phyloP scores from a whole-genome alignment of 2,888 invertebrate species.

The Elegia similella region DNA sequence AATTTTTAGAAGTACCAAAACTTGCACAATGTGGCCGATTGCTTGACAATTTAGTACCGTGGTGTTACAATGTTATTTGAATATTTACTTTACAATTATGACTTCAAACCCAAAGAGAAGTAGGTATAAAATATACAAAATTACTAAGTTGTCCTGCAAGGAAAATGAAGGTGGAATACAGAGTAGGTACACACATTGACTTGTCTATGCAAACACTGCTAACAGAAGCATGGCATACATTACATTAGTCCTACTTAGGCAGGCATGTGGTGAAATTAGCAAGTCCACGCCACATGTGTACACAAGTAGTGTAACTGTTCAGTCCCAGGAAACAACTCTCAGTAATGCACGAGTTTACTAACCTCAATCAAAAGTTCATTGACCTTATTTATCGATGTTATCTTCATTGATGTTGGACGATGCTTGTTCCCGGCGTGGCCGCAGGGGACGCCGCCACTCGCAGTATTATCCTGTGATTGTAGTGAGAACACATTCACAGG shows the following conservation, averaged over 20 bases:
- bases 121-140: too few relatives aligned
- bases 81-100: too few relatives aligned
- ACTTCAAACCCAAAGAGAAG: too few relatives aligned
- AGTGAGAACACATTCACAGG: slow-evolving; percentile 86
- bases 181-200: neutral
- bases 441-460: slow-evolving; percentile 79
- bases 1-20: too few relatives aligned
- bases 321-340: slow-evolving; percentile 3
- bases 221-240: neutral
- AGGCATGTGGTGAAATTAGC: neutral
- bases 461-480: slow-evolving; percentile 94
- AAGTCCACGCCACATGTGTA: neutral
- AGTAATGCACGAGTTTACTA: slow-evolving; percentile 29
- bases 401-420: slow-evolving; percentile 22
- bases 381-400: slow-evolving; percentile 48
- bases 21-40: too few relatives aligned
- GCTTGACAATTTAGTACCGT: too few relatives aligned
- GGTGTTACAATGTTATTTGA: too few relatives aligned
- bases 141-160: too few relatives aligned
- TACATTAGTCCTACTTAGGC: neutral
- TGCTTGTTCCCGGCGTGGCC: slow-evolving; percentile 24
- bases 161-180: neutral
- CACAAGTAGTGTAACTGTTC: slow-evolving; percentile 8
- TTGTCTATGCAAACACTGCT: neutral
- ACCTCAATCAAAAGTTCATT: slow-evolving; percentile 62